Evolutionary conservation across 2,888 invertebrate species (phyloP), one percentile per base, ranked within the genome.

Genomic region (Chrysolina oricalcia): DNA sequence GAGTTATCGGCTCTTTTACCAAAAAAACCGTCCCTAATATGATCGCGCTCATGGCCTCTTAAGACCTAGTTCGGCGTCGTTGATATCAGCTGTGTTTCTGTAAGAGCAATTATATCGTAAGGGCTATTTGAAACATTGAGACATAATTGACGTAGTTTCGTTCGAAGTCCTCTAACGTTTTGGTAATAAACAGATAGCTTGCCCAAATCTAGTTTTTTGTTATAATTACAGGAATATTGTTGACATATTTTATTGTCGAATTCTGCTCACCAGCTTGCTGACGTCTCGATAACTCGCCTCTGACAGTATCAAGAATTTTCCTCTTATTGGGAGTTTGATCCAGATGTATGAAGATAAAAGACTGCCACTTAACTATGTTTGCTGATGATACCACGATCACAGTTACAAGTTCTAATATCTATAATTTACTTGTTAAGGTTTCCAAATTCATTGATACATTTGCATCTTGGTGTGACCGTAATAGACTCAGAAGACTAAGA

Each of bases 201-300:
- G 63, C 15, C 63, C 63, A 17, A 63, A 27, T 27, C 21, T 35
- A 63, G 63, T 63, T 63, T 63, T 63, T 63, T 63, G 6, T 63
- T 27, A 27, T 21, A 15, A 63, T 27, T 21, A 13, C 15, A 23
- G 21, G 63, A 13, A 2, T 27, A 63, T 63, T 63, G 27, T 63
- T 63, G 63, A 63, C 11, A 23, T 63, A 63, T 63, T 63, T 35
- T 27, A 63, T 63, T 8, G 27, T 11, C 9, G 27, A 27, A 63
- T 63, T 63, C 27, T 35, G 68, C 40, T 53, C 68, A 50, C 53
- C 68, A 68, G 50, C 53, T 17, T 68, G 11, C 53, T 68, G 53
- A 68, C 35, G 64, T 41, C 40, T 64, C 41, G 17, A 40, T 40
- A 64, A 41, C 64, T 64, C 64, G 41, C 23, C 41, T 66, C 46